Base-by-base conservation (phyloP, 1,140 invertebrate genomes). In the Papilio machaon region DNA sequence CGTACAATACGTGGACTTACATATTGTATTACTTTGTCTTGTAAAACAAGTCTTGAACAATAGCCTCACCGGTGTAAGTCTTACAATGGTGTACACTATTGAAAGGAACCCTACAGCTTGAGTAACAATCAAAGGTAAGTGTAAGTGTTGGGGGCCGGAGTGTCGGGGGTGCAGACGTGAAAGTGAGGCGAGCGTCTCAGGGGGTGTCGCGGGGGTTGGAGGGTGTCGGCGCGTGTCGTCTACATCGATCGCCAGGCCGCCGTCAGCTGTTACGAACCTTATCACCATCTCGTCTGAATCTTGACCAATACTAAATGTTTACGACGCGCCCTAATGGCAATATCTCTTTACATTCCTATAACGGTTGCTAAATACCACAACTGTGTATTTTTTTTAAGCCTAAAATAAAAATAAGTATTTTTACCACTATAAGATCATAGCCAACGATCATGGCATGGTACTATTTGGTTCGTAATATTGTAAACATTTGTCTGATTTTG, bases 231-330 rank as follows among this genome's bases (percentile, higher is more conserved):
- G 85, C 88, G 90, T 91, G 89, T 91, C 93, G 80, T 84, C 86
- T 78, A 35, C 82, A 84, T 88, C 83, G 82, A 83, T 84, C 88
- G 88, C 80, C 85, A 81, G 84, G 82, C 84, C 83, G 83, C 84
- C 84, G 90, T 92, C 91, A 92, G 89, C 91, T 92, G 91, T 90
- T 91, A 84, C 82, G 81, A 83, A 78, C 79, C 83, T 82, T 83
- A 77, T 75, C 81, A 76, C 75, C 82, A 77, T 82, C 79, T 81
- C 76, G 73, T 35, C 64, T 78, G 46, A 78, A 73, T 79, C 49
- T 67, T 78, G 52, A 78, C 64, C 64, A 64, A 46, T 73, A 58
- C 46, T 79, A 38, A 82, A 13, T 58, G 54, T 58, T 58, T 58
- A 79, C 49, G 78, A 54, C 35, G 64, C 76, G 58, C 47, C 46